A percentile compares a stretch with the other conserved stretches of the same genome.
Evolutionary conservation across 2,113 vertebrate species (phyloP).

Genomic region (Toxostoma redivivum): DNA sequence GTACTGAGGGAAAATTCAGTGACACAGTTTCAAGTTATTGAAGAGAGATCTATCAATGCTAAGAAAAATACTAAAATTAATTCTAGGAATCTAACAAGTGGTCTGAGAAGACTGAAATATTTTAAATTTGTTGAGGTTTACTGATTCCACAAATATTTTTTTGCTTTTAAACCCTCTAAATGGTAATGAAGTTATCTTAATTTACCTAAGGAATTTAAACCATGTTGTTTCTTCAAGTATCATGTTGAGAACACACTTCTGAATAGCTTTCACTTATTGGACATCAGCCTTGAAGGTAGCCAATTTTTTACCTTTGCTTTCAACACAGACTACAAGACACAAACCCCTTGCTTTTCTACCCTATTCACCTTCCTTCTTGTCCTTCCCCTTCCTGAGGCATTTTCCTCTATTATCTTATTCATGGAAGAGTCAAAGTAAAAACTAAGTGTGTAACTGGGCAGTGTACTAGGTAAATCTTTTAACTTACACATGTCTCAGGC

Average conservation of each 20-base stretch:
- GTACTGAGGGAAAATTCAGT: neutral
- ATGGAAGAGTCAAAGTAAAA: constrained; percentile 38
- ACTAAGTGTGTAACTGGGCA: neutral
- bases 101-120: neutral
- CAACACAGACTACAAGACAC: neutral
- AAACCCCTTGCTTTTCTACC: neutral
- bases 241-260: neutral
- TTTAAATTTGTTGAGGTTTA: neutral
- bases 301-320: constrained; percentile 18
- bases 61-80: neutral
- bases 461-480: constrained; percentile 8
- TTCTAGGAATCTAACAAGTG: neutral
- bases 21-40: neutral
- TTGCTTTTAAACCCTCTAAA: neutral
- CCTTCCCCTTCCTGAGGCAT: neutral
- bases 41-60: neutral
- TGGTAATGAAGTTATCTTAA: neutral
- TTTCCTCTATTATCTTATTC: neutral
- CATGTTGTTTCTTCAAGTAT: neutral
- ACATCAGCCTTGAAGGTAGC: neutral
- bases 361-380: neutral
- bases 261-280: neutral
- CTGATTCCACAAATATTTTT: neutral
- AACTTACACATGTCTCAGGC: constrained; percentile 9
- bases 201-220: neutral